Conservation (phyloP, 1,140 invertebrate genomes). For the Araneus ventricosus region DNA sequence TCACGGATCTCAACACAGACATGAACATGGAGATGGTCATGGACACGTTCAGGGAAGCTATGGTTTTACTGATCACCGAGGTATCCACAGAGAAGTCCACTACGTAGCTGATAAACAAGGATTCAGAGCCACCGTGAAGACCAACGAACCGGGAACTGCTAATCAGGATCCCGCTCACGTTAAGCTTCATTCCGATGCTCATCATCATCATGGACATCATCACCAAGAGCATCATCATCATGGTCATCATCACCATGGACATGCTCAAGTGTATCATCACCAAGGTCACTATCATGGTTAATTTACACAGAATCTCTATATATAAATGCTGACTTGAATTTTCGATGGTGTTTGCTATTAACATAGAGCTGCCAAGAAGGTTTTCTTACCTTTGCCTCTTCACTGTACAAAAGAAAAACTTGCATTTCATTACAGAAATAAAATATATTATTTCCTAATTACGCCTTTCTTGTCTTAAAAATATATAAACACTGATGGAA, state of each 20-base stretch:
- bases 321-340: too few relatives aligned
- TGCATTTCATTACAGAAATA: too few relatives aligned
- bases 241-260: constrained; percentile 14
- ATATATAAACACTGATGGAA: too few relatives aligned
- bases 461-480: too few relatives aligned
- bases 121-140: constrained; percentile 62
- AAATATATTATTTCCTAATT: too few relatives aligned
- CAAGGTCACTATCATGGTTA: background rate
- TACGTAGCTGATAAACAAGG: constrained; percentile 62
- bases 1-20: background rate
- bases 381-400: too few relatives aligned
- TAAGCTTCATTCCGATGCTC: constrained; percentile 46
- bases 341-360: too few relatives aligned
- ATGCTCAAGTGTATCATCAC: background rate
- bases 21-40: background rate
- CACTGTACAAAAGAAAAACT: background rate
- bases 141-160: constrained; percentile 64
- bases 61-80: constrained; percentile 56
- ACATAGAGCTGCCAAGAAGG: too few relatives aligned
- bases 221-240: background rate
- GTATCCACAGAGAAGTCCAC: constrained; percentile 52
- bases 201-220: background rate
- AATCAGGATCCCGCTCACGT: constrained; percentile 40
- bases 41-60: constrained; percentile 22
- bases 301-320: too few relatives aligned